A percentile compares a stretch with the other conserved stretches of the same genome.
phyloP scores from a whole-genome alignment of 2,888 invertebrate genomes.

The Drosophila demipolita region DNA sequence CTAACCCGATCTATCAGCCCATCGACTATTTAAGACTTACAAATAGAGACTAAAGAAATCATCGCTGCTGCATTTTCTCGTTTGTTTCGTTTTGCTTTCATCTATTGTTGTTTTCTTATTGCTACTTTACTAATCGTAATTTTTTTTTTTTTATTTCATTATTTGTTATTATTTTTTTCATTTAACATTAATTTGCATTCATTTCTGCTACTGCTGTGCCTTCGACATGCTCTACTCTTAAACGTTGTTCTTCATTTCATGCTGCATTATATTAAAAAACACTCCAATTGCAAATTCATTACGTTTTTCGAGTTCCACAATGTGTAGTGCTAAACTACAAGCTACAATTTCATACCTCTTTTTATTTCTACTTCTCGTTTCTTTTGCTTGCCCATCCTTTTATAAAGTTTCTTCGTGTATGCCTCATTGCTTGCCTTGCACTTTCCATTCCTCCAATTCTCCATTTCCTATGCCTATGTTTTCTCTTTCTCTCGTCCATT shows the following conservation, averaged over 20 bases:
- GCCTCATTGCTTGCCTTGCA: slow-evolving; percentile 64
- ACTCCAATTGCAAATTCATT: slow-evolving; percentile 30
- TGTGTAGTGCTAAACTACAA: slow-evolving; percentile 56
- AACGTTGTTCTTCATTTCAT: slow-evolving; percentile 18
- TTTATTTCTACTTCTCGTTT: slow-evolving; percentile 30
- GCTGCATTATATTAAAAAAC: slow-evolving; percentile 32
- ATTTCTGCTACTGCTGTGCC: slow-evolving; percentile 56
- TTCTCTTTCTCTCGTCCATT: slow-evolving; percentile 1
- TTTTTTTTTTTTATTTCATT: slow-evolving; percentile 19
- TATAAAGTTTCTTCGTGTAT: slow-evolving; percentile 53
- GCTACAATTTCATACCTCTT: slow-evolving; percentile 43
- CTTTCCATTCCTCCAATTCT: slow-evolving; percentile 19
- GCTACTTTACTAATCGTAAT: slow-evolving; percentile 50
- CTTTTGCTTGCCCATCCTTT: slow-evolving; percentile 35
- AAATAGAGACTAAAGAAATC: slow-evolving; percentile 57
- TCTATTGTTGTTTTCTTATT: slow-evolving; percentile 30
- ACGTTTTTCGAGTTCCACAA: slow-evolving; percentile 37
- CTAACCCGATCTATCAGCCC: slow-evolving; percentile 27
- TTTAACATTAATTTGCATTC: slow-evolving; percentile 54
- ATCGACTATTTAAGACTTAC: slow-evolving; percentile 51
- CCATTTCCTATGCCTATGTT: slow-evolving; percentile 19
- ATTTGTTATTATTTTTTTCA: slow-evolving; percentile 9
- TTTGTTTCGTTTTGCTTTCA: slow-evolving; percentile 13
- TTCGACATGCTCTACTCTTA: slow-evolving; percentile 14
- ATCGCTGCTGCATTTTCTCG: slow-evolving; percentile 36